These are phyloP conservation scores for Drosophila kokeensis DNA, from an alignment of 2,888 invertebrate genomes.

Conservation along the genomic window DNA sequence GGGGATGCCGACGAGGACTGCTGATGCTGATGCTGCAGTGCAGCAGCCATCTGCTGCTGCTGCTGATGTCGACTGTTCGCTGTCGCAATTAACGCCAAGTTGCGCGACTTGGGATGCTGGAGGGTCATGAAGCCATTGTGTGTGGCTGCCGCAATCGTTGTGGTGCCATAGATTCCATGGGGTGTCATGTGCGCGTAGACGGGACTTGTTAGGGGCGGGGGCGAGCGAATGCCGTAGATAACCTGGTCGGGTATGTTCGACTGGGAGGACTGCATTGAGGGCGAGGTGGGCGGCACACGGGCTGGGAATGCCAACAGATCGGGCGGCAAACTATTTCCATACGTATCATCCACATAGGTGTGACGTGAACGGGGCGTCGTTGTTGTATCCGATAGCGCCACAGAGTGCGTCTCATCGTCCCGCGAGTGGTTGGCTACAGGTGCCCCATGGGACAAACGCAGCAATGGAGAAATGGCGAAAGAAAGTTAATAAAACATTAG, in stretches of 20 bases:
- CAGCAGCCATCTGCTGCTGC: conserved; percentile 39
- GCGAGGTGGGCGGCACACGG: conserved; percentile 88
- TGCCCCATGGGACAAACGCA: conserved; percentile 3
- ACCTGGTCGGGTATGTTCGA: conserved; percentile 89
- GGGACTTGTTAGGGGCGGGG: conserved; percentile 87
- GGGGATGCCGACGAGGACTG: conserved; percentile 87
- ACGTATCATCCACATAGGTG: conserved; percentile 85
- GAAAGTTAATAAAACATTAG: neutral
- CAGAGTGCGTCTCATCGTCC: conserved; percentile 90
- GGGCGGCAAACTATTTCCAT: conserved; percentile 90
- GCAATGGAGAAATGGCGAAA: neutral
- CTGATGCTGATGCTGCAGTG: conserved; percentile 84
- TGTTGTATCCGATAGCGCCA: conserved; percentile 88
- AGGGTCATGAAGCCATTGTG: conserved; percentile 91
- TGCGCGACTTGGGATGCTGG: conserved; percentile 89
- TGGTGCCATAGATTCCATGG: conserved; percentile 87
- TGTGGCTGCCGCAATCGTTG: conserved; percentile 84
- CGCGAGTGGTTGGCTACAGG: conserved; percentile 85
- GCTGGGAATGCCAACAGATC: conserved; percentile 92
- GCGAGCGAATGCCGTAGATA: conserved; percentile 81
- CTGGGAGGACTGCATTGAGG: conserved; percentile 91
- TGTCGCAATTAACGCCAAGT: conserved; percentile 82
- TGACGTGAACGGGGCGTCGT: conserved; percentile 86
- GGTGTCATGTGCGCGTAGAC: conserved; percentile 86
- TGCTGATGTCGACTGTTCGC: conserved; percentile 86